These are phyloP conservation scores for Choristoneura fumiferana DNA, from an alignment of 1,140 invertebrate genomes.

Conservation along the genomic window DNA sequence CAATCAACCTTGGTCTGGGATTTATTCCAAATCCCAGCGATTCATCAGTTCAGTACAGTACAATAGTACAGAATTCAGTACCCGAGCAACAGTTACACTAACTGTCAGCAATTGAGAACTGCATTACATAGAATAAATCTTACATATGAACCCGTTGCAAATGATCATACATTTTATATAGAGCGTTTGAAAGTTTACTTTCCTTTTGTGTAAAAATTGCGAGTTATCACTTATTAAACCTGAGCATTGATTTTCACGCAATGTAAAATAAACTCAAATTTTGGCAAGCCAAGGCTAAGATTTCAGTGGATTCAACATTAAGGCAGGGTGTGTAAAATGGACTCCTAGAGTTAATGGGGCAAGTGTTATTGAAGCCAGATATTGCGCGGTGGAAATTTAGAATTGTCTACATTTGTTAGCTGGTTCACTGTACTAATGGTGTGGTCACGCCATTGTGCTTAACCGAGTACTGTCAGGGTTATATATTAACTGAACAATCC, in stretches of 20 bases:
- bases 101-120: slow-evolving; percentile 62
- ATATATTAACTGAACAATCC: slow-evolving; percentile 16
- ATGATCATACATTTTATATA: no score
- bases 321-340: slow-evolving; percentile 51
- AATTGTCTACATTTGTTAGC: slow-evolving; percentile 41
- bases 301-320: slow-evolving; percentile 22
- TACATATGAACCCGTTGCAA: slow-evolving; percentile 29
- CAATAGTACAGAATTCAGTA: slow-evolving; percentile 51
- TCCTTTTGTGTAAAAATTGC: no score
- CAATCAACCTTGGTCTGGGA: slow-evolving; percentile 58
- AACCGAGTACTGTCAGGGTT: slow-evolving; percentile 9
- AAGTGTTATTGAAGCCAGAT: slow-evolving; percentile 69
- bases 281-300: background rate
- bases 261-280: background rate
- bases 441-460: slow-evolving; percentile 30
- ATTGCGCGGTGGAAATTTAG: slow-evolving; percentile 49
- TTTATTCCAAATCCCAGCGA: background rate
- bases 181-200: no score
- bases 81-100: slow-evolving; percentile 59
- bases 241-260: no score
- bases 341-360: slow-evolving; percentile 63
- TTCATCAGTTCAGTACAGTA: slow-evolving; percentile 30
- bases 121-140: slow-evolving; percentile 60
- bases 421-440: slow-evolving; percentile 37
- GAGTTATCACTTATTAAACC: no score